phyloP scores from a whole-genome alignment of 2,888 invertebrate species.

The Folsomia manolachei region DNA sequence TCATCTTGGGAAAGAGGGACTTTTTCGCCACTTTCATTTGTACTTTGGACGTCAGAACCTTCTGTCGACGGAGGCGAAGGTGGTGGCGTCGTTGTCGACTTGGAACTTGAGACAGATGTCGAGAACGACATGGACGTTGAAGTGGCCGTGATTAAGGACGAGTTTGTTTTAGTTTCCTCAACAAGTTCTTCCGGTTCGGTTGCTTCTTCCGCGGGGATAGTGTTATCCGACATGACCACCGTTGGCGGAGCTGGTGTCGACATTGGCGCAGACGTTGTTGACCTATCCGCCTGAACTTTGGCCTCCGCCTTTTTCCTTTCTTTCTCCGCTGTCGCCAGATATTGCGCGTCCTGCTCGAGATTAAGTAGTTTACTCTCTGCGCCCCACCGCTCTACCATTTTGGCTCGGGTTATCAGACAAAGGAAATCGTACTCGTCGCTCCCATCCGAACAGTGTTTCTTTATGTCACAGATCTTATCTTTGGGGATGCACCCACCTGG shows the following conservation, averaged over 20 bases:
- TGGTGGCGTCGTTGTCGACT: background rate
- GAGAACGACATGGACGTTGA: too few relatives aligned
- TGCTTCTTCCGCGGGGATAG: background rate
- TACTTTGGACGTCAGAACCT: background rate
- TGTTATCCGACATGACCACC: background rate
- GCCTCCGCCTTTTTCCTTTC: slow-evolving; percentile 11
- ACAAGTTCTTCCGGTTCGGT: background rate
- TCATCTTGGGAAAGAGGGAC: background rate
- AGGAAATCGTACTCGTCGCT: slow-evolving; percentile 46
- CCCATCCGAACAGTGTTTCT: slow-evolving; percentile 47
- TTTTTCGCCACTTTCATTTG: background rate
- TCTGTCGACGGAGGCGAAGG: background rate
- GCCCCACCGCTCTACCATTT: slow-evolving; percentile 31
- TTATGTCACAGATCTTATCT: slow-evolving; percentile 35
- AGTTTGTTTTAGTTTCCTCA: background rate
- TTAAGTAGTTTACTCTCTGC: slow-evolving; percentile 12
- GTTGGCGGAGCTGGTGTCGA: slow-evolving; percentile 13
- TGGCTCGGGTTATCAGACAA: slow-evolving; percentile 48
- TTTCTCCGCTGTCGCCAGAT: slow-evolving; percentile 11
- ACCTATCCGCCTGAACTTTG: background rate
- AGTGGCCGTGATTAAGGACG: background rate
- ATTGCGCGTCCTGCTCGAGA: background rate
- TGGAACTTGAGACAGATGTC: background rate
- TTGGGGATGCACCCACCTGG: slow-evolving; percentile 32
- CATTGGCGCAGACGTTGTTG: slow-evolving; percentile 7